A percentile compares a stretch with the other conserved stretches of the same genome.
phyloP scores from a whole-genome alignment of 2,797 vertebrate species.

The Cynodonichthys magdalenae region DNA sequence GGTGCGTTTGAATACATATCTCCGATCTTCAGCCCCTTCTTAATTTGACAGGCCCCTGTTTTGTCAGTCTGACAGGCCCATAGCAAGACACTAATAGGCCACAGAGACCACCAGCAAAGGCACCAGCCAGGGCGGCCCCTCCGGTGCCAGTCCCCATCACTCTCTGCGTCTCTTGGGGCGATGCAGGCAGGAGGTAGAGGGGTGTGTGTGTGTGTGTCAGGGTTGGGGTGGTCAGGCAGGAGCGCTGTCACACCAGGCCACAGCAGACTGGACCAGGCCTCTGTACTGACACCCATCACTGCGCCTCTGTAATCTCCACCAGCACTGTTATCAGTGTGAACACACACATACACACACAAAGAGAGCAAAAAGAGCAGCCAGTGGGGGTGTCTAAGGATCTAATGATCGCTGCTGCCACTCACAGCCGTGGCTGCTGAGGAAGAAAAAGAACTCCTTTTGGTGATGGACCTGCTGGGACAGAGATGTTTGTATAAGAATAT shows the following conservation, averaged over 20 bases:
- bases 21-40: constrained; percentile 75
- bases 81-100: constrained; percentile 84
- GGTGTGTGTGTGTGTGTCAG: constrained; percentile 50
- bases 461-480: constrained; percentile 60
- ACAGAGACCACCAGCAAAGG: constrained; percentile 83
- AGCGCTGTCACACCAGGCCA: constrained; percentile 70
- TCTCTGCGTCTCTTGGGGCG: constrained; percentile 76
- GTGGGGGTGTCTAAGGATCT: constrained; percentile 64
- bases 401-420: constrained; percentile 72
- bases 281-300: constrained; percentile 61
- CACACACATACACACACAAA: constrained; percentile 28
- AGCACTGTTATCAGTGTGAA: neutral
- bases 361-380: constrained; percentile 75
- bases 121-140: constrained; percentile 78
- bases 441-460: constrained; percentile 51
- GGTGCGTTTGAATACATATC: constrained; percentile 79
- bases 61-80: constrained; percentile 86
- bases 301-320: constrained; percentile 21
- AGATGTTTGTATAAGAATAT: constrained; percentile 27
- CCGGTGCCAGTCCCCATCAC: constrained; percentile 81
- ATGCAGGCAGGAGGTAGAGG: constrained; percentile 56
- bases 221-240: constrained; percentile 57
- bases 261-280: constrained; percentile 68
- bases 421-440: constrained; percentile 50
- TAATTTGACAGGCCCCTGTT: constrained; percentile 89